Conservation (phyloP, 2,113 vertebrate species). For the Xenopus borealis region DNA sequence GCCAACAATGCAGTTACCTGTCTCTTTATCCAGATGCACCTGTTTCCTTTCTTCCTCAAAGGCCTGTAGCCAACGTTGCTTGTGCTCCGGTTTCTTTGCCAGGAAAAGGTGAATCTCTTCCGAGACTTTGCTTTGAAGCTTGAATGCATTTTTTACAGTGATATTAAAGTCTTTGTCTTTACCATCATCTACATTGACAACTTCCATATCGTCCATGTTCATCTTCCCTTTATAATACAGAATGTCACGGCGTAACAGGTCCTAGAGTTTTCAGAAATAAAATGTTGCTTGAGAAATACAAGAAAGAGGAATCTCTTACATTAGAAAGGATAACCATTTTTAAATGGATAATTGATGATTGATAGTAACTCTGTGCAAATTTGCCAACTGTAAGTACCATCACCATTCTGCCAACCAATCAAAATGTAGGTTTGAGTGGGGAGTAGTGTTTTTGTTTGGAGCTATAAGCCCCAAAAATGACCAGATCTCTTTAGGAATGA, state of each 20-base stretch:
- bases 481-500: no score
- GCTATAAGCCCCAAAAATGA: no score
- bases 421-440: no score
- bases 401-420: no score
- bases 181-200: slow-evolving; percentile 84
- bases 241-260: slow-evolving; percentile 87
- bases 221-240: slow-evolving; percentile 90
- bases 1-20: slow-evolving; percentile 66
- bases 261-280: slow-evolving; percentile 60
- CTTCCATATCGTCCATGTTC: slow-evolving; percentile 85
- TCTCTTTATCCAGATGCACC: slow-evolving; percentile 85
- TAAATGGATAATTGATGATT: no score
- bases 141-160: slow-evolving; percentile 86
- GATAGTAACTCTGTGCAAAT: no score
- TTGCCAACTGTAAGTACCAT: no score
- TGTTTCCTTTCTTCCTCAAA: slow-evolving; percentile 85
- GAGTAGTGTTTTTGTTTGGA: no score
- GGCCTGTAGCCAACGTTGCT: slow-evolving; percentile 87
- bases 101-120: slow-evolving; percentile 84
- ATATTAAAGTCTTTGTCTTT: slow-evolving; percentile 81
- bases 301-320: no score
- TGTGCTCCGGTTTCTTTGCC: slow-evolving; percentile 89
- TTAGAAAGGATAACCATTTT: no score
- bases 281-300: no score
- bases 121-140: slow-evolving; percentile 62